phyloP scores from a whole-genome alignment of 2,888 invertebrate species.

The Euplagia quadripunctaria region DNA sequence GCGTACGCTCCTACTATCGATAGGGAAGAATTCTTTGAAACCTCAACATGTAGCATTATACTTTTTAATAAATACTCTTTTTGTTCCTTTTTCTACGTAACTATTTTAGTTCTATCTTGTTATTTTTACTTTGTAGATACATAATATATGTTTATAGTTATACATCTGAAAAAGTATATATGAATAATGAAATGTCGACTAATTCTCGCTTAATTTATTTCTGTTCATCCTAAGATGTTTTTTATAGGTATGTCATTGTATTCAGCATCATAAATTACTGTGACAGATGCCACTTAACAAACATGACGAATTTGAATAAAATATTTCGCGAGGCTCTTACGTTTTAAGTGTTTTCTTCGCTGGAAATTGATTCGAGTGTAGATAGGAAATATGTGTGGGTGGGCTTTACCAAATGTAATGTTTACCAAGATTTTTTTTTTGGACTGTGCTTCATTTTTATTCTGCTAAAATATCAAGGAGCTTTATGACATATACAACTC shows the following conservation, averaged over 20 bases:
- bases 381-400: not conserved
- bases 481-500: not conserved
- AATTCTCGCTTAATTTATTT: not conserved
- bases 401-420: not conserved
- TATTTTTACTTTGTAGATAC: not conserved
- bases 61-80: not conserved
- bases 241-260: too few species aligned
- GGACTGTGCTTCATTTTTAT: too few species aligned
- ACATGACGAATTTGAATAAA: slow-evolving; percentile 3
- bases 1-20: not conserved
- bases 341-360: not conserved
- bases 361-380: not conserved
- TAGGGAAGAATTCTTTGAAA: not conserved
- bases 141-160: not conserved
- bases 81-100: not conserved
- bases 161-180: too few species aligned
- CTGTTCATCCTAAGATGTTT: too few species aligned
- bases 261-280: not conserved
- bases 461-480: too few species aligned
- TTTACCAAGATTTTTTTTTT: not conserved
- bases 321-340: not conserved
- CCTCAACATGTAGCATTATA: not conserved
- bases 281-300: not conserved
- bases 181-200: not conserved
- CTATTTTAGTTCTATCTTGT: not conserved